These are phyloP conservation scores for Bilobella aurantiaca DNA, from an alignment of 1,140 invertebrate species.

Conservation along the genomic window DNA sequence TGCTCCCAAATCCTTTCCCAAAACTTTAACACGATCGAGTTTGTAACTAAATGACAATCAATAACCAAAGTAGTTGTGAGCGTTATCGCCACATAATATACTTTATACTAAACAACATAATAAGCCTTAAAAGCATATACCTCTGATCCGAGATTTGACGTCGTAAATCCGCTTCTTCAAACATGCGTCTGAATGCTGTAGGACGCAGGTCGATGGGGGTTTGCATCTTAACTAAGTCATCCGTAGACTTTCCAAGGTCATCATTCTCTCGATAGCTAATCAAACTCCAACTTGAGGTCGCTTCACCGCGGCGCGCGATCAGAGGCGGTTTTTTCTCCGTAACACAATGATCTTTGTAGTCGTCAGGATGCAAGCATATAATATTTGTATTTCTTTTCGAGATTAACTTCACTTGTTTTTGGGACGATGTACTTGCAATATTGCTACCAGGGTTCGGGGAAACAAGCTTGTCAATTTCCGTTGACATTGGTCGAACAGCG, in stretches of 20 bases:
- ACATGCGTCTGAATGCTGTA: slow-evolving; percentile 39
- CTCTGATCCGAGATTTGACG: slow-evolving; percentile 42
- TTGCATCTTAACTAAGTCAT: slow-evolving; percentile 41
- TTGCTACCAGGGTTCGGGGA: too few relatives aligned
- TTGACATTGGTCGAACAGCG: too few relatives aligned
- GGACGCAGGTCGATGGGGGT: slow-evolving; percentile 43
- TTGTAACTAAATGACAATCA: slow-evolving; percentile 38
- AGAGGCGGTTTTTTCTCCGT: slow-evolving; percentile 6
- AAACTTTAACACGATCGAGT: slow-evolving; percentile 39
- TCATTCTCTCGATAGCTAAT: not conserved
- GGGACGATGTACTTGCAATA: too few relatives aligned
- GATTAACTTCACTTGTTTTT: too few relatives aligned
- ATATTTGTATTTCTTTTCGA: too few relatives aligned
- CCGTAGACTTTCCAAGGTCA: slow-evolving; percentile 34
- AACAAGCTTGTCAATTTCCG: too few relatives aligned
- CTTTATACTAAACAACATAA: not conserved
- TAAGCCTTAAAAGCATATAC: not conserved
- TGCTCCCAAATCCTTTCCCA: slow-evolving; percentile 59
- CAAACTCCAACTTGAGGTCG: not conserved
- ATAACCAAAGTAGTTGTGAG: not conserved
- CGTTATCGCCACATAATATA: too few relatives aligned
- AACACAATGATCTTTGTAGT: not conserved
- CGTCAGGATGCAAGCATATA: slow-evolving; percentile 10
- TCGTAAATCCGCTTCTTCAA: slow-evolving; percentile 36
- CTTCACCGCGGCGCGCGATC: slow-evolving; percentile 18